phyloP scores from a whole-genome alignment of 1,140 invertebrate species.

The Wiebesia pumilae region DNA sequence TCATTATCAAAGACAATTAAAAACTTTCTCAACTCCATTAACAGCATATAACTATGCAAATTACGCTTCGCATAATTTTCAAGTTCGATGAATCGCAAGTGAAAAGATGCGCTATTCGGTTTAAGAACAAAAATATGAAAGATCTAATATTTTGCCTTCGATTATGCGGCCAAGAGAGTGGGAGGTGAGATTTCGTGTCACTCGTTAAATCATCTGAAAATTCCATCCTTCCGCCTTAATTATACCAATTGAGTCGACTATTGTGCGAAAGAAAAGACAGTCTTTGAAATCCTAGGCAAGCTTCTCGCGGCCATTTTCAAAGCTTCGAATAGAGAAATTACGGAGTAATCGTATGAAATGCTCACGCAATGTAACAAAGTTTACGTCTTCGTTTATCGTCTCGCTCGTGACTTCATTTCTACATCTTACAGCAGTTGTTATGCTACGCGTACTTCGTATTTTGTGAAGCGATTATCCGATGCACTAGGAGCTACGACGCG shows the following conservation, averaged over 20 bases:
- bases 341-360: conserved; percentile 2
- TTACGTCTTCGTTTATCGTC: not conserved
- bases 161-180: not conserved
- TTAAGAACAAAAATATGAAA: not conserved
- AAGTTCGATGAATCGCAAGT: not conserved
- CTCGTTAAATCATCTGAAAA: conserved; percentile 10
- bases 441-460: not conserved
- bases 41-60: not conserved
- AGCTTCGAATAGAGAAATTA: not conserved
- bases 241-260: not conserved
- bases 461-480: not conserved
- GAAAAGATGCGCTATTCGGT: too few species aligned
- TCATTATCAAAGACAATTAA: not conserved
- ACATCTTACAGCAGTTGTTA: not conserved
- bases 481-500: not conserved
- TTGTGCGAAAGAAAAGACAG: not conserved
- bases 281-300: not conserved
- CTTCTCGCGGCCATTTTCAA: too few species aligned
- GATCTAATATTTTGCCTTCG: not conserved
- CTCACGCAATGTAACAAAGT: not conserved
- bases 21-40: not conserved
- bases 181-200: not conserved
- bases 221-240: conserved; percentile 5
- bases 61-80: not conserved
- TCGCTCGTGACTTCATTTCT: not conserved